Conservation (phyloP, 2,888 invertebrate genomes). For the Spisula solida region DNA sequence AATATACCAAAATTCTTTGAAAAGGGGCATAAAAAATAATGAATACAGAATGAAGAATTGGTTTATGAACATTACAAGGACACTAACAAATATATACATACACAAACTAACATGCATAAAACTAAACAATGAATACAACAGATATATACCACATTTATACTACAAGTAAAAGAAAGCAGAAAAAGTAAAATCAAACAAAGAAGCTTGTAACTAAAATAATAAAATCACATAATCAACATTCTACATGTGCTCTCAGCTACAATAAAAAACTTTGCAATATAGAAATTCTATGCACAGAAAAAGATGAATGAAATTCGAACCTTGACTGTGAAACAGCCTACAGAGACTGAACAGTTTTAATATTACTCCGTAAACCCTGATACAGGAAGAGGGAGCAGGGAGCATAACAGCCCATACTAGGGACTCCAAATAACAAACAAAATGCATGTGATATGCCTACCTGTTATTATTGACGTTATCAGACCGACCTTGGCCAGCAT, state of each 20-base stretch:
- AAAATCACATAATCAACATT: not conserved
- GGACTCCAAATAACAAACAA: not conserved
- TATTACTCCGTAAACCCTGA: not conserved
- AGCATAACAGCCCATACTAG: not conserved
- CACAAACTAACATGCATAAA: not conserved
- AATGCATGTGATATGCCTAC: conserved; percentile 51
- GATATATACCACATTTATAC: not conserved
- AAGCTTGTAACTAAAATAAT: not conserved
- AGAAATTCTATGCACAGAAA: not conserved
- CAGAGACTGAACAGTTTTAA: not conserved
- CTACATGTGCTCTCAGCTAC: not conserved
- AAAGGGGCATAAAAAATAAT: too few species aligned
- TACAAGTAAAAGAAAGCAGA: not conserved
- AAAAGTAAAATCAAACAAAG: not conserved
- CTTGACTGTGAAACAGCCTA: not conserved
- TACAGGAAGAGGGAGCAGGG: not conserved
- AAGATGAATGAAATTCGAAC: not conserved
- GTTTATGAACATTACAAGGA: not conserved
- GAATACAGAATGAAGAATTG: not conserved
- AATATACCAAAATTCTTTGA: too few species aligned
- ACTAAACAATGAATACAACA: not conserved
- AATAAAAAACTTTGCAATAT: not conserved
- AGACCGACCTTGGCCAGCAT: conserved; percentile 60
- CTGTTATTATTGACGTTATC: conserved; percentile 64
- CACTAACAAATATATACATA: conserved; percentile 8